Base-by-base conservation (phyloP, 2,888 invertebrate species). In the Diarsia dahlii region DNA sequence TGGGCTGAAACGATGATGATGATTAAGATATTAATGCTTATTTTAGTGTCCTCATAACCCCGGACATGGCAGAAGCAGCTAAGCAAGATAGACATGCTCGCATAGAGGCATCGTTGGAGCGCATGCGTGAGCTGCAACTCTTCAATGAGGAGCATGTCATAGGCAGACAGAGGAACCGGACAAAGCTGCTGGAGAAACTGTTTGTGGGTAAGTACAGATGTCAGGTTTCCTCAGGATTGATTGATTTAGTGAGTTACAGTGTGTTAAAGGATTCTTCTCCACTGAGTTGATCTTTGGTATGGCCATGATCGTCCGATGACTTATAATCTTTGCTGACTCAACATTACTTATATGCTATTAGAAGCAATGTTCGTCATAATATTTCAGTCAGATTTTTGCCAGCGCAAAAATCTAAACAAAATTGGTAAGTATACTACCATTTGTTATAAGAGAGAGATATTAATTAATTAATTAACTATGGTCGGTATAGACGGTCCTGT, bases 101-200 rank as follows among this genome's bases (percentile, higher is more conserved):
- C 2, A 90, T 93, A 0, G 92, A 94, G 50, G 91, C 92, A 0
- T 93, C 94, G 0, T 2, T 91, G 6, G 92, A 93, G 12, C 91
- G 94, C 4, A 94, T 94, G 94, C 82, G 84, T 0, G 94, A 95
- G n/a, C 85, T 96, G 9, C 95, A 96, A 78, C 13, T 56, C 0
- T 94, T 88, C 84, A 95, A 96, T 74, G 92, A 93, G 71, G 8
- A 81, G 1, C 78, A 88, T 18, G 92, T 96, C 0, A 85, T 95
- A 9, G 92, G 90, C 0, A 82, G 92, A 4, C 96, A 96, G 89
- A 93, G 78, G 82, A 82, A 46, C 1, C 90, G 96, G 15, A 89
- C 89, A 50, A 87, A 81, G 0, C 81, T 94, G 34, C 80, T 96
- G 58, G 95, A 95, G 71, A 92, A 88, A 62, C 81, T 95, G 1